A percentile compares a stretch with the other conserved stretches of the same genome.
These are phyloP conservation scores for Zele albiditarsus DNA, from an alignment of 2,888 invertebrate species.

Conservation along the genomic window DNA sequence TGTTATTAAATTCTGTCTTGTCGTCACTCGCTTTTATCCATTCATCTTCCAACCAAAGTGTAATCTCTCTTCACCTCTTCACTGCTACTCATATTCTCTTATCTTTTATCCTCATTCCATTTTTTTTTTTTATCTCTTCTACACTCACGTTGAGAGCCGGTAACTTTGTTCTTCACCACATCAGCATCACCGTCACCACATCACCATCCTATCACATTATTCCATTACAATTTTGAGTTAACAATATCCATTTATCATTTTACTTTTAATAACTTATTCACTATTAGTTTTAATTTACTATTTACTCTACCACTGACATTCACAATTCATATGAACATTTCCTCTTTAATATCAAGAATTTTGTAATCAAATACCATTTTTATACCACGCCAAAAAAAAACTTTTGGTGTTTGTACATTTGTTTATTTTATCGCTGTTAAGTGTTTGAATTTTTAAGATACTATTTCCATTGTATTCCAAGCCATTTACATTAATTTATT, in stretches of 20 bases:
- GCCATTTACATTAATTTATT: neutral
- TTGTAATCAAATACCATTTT: neutral
- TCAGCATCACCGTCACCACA: neutral
- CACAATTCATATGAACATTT: neutral
- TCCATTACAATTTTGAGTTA: conserved; percentile 24
- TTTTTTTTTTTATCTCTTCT: conserved; percentile 1
- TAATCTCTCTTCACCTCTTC: neutral
- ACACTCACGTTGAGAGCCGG: neutral
- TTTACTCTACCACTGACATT: no score
- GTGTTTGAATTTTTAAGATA: neutral
- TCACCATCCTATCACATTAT: conserved; percentile 21
- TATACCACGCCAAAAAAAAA: no score
- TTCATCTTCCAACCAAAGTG: conserved; percentile 11
- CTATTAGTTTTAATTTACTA: neutral
- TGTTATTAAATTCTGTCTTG: conserved; percentile 62
- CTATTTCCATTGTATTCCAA: neutral
- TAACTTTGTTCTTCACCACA: neutral
- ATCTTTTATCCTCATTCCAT: neutral
- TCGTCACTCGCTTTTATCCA: conserved; percentile 40
- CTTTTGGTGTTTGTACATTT: neutral
- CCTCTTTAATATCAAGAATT: neutral
- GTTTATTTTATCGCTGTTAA: neutral
- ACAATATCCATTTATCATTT: conserved; percentile 5
- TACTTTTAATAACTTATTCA: neutral
- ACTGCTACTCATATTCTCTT: neutral